Evolutionary conservation across 92 coral and sea anemone genomes (phyloP), one percentile per base, ranked within the genome.

Genomic region (Palythoa heliodiscus): DNA sequence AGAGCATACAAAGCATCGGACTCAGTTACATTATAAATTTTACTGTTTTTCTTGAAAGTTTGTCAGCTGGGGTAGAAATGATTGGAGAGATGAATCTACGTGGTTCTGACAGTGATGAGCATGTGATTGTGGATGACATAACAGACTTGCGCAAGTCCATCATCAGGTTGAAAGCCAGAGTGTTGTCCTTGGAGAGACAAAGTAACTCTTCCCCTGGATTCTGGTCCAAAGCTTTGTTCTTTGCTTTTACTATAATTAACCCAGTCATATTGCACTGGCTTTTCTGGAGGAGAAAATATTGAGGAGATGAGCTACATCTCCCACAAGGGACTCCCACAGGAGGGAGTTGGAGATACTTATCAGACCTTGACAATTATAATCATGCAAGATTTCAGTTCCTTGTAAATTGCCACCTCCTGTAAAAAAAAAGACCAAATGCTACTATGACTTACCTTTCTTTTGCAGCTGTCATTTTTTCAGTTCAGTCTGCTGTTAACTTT

Each of bases 231-330:
- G 71, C 95, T 37, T 67, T 93, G 11, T 86, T 94, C 76, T 94
- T 93, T 88, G 87, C 94, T 7, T 87, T 96, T 6, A 94, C 99
- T 11, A 87, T 96, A 20, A 87, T 96, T 50, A 94, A 94, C 75
- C 98, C 98, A 6, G 19, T 96, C 12, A 66, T 96, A 22, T 83
- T 96, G 7, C 92, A 93, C 55, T 96, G 98, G 99, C 82, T 94
- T 67, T 96, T 96, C 87, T 89, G 88, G 82, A 91, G 88, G 47
- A 89, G 95, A 86, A 89, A 97, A 78, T 92, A 88, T 24, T 63
- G 25, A 63, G 25, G 25, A 63, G 19, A 63, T 19, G 1, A 63
- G 69, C 11, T 63, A 23, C 29, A 8, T 63, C 69, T 63, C 22
- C 69, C 0, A 63, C 69, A 19, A 1, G 11, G 25, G 7, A 5